Percentiles rank a stretch among this genome's conserved stretches.
These are phyloP conservation scores for Xestia sexstrigata DNA, from an alignment of 2,888 invertebrate genomes.

Conservation along the genomic window DNA sequence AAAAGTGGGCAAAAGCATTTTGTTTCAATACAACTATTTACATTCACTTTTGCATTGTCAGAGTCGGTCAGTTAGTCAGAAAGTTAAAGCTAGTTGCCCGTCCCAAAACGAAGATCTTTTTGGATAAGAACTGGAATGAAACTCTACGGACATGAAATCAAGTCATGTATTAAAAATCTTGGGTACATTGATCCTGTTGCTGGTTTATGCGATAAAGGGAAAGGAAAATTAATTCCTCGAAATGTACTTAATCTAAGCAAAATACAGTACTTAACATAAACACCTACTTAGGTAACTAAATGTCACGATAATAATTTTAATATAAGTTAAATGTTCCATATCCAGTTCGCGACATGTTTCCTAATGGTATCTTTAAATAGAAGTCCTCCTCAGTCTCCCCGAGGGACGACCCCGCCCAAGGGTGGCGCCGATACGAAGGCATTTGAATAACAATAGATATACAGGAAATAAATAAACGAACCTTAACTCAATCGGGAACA, in stretches of 20 bases:
- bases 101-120: neutral
- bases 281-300: conserved; percentile 2
- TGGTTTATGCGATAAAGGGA: neutral
- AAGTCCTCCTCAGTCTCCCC: conserved; percentile 12
- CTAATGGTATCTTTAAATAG: conserved; percentile 39
- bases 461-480: conserved; percentile 52
- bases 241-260: neutral
- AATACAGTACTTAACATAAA: neutral
- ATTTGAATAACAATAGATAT: conserved; percentile 57
- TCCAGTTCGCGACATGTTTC: conserved; percentile 33
- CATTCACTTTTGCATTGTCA: neutral
- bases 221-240: neutral
- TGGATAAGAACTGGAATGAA: neutral
- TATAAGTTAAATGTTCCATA: conserved; percentile 23
- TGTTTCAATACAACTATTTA: neutral
- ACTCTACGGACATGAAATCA: neutral
- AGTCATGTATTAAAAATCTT: neutral
- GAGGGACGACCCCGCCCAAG: neutral
- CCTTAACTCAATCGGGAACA: conserved; percentile 30
- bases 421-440: conserved; percentile 20
- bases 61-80: neutral
- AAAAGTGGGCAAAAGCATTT: neutral
- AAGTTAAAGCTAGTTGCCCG: neutral
- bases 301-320: conserved; percentile 20
- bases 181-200: neutral